Evolutionary conservation across 2,888 invertebrate species (phyloP).

Genomic region (Acronicta psi): DNA sequence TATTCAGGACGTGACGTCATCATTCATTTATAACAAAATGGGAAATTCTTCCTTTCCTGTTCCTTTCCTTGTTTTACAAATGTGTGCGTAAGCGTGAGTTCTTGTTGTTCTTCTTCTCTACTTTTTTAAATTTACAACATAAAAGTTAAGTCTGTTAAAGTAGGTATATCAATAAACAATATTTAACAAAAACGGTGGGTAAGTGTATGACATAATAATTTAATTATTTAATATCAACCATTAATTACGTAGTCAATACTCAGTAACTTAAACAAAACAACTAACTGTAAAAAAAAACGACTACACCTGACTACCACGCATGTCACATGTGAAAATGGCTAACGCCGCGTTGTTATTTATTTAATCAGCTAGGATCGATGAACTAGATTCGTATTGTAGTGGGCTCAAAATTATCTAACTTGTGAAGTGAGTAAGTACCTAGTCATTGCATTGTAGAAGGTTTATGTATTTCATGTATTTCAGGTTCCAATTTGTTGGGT

Average conservation of each 20-base stretch:
- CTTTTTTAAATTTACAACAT: no score
- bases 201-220: slow-evolving; percentile 37
- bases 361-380: slow-evolving; percentile 31
- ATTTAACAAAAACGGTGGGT: slow-evolving; percentile 8
- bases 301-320: no score
- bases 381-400: slow-evolving; percentile 33
- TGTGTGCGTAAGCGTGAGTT: neutral
- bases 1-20: slow-evolving; percentile 67
- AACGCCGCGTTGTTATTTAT: slow-evolving; percentile 33
- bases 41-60: no score
- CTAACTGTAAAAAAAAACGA: no score
- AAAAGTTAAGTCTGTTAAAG: neutral
- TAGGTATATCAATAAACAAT: neutral
- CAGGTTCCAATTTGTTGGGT: neutral
- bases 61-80: no score
- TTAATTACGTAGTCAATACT: slow-evolving; percentile 3
- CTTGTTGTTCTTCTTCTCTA: no score
- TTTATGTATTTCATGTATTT: neutral
- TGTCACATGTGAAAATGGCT: slow-evolving; percentile 47
- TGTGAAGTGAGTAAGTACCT: no score
- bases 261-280: slow-evolving; percentile 26
- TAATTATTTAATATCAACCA: slow-evolving; percentile 10
- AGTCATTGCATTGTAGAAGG: neutral
- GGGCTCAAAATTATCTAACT: slow-evolving; percentile 11
- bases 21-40: slow-evolving; percentile 50